Evolutionary conservation across 2,888 invertebrate species (phyloP), one percentile per base, ranked within the genome.

Genomic region (Amphipoea oculea): DNA sequence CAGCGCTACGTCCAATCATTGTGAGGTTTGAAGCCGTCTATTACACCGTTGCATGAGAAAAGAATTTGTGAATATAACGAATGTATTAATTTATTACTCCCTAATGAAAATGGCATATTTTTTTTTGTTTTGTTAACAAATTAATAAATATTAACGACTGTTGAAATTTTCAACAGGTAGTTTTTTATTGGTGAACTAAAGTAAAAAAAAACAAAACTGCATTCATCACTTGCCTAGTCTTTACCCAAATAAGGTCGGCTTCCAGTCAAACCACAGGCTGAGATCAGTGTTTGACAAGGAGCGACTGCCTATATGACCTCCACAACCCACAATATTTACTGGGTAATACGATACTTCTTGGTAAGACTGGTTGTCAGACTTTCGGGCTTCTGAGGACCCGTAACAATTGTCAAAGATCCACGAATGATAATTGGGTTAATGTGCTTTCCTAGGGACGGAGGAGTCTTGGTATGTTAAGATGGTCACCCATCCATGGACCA

Each of bases 1-100:
- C 83, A 87, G 87, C 83, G 90, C 89, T 74, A 87, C 91, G 90
- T 91, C 92, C 91, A 91, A 92, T 92, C 90, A 93, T 90, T 91
- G 89, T 90, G 89, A 78, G 80, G 84, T 87, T 78, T 88, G 73
- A 54, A 75, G 82, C 80, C 17, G 76, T 42, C 60, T 73, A 68
- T 89, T 67, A 89, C 89, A 92, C 91, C 88, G 87, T 70, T 63
- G n/a, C 42, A 20, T 42, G 17, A 20, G 17, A 60, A 60, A 17
- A 57, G 5, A 40, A 60, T 6, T n/a, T 4, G 7, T 29, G 5
- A 48, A 1, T 45, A 11, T 45, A 11, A 45, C 45, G 45, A 45
- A 45, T 45, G 11, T 45, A 45, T 11, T 45, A 45, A 29, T 1
- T 29, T 29, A 45, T 11, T 45, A 45, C 11, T 45, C 45, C 45